These are phyloP conservation scores for Chaetodon trifascialis DNA, from an alignment of 2,113 vertebrate genomes.

Conservation along the genomic window DNA sequence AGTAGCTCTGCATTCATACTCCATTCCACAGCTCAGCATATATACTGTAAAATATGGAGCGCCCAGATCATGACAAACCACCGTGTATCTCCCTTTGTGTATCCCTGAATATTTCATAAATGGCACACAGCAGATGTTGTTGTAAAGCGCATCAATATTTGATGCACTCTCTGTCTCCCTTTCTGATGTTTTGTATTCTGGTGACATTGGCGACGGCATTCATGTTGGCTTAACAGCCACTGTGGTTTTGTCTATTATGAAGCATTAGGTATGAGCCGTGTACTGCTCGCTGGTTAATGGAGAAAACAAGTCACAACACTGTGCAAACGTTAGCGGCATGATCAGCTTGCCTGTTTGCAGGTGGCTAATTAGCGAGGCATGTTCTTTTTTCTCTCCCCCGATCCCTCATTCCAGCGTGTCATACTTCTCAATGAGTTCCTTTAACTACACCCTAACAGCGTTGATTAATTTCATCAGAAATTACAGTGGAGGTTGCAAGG, in stretches of 20 bases:
- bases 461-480: slow-evolving; percentile 67
- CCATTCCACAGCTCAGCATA: slow-evolving; percentile 60
- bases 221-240: slow-evolving; percentile 50
- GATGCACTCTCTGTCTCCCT: slow-evolving; percentile 65
- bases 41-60: slow-evolving; percentile 58
- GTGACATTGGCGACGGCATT: slow-evolving; percentile 45
- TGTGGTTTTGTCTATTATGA: slow-evolving; percentile 57
- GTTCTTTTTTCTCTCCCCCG: not conserved
- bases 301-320: slow-evolving; percentile 63
- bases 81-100: slow-evolving; percentile 42
- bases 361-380: slow-evolving; percentile 68
- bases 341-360: slow-evolving; percentile 62
- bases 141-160: slow-evolving; percentile 77
- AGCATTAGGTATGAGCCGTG: slow-evolving; percentile 51
- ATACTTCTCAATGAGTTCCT: slow-evolving; percentile 53
- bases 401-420: slow-evolving; percentile 46
- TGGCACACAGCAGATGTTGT: slow-evolving; percentile 72
- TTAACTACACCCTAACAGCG: slow-evolving; percentile 45
- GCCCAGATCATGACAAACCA: slow-evolving; percentile 62
- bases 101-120: slow-evolving; percentile 79
- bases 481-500: slow-evolving; percentile 46
- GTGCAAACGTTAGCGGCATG: slow-evolving; percentile 36
- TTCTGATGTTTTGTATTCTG: slow-evolving; percentile 69
- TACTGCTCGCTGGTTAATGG: slow-evolving; percentile 51
- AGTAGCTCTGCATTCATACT: slow-evolving; percentile 35